phyloP scores from a whole-genome alignment of 1,140 invertebrate genomes.

The Leptopilina boulardi region DNA sequence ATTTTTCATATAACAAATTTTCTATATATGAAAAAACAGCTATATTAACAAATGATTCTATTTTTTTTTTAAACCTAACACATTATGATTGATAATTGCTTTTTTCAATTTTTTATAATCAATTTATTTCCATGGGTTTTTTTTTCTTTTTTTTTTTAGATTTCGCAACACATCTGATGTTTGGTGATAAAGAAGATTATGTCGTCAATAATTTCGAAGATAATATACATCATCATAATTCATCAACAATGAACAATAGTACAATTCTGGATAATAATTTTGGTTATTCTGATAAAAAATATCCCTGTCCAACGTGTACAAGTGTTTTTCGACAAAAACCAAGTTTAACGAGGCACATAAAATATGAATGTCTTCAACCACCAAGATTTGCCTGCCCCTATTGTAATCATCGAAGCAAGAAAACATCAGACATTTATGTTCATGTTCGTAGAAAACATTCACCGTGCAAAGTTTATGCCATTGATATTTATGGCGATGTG shows the following conservation, averaged over 20 bases:
- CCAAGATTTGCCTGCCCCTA: constrained; percentile 72
- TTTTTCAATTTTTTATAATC: no score
- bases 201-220: constrained; percentile 16
- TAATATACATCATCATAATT: background rate
- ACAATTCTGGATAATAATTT: background rate
- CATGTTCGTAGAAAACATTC: constrained; percentile 43
- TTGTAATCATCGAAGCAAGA: constrained; percentile 59
- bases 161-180: background rate
- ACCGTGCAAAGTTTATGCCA: constrained; percentile 21
- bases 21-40: no score
- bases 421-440: constrained; percentile 74
- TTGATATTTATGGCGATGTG: constrained; percentile 17
- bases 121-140: background rate
- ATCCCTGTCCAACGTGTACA: constrained; percentile 35
- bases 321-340: constrained; percentile 59
- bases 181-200: background rate
- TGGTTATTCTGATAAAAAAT: background rate
- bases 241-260: background rate
- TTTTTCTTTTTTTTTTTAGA: constrained; percentile 3
- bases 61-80: no score
- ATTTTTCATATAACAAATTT: no score
- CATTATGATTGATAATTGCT: no score
- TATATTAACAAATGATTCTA: no score
- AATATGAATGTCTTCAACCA: constrained; percentile 72
- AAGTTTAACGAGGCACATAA: constrained; percentile 70